phyloP scores from a whole-genome alignment of 2,113 vertebrate genomes.

The Anser cygnoides region DNA sequence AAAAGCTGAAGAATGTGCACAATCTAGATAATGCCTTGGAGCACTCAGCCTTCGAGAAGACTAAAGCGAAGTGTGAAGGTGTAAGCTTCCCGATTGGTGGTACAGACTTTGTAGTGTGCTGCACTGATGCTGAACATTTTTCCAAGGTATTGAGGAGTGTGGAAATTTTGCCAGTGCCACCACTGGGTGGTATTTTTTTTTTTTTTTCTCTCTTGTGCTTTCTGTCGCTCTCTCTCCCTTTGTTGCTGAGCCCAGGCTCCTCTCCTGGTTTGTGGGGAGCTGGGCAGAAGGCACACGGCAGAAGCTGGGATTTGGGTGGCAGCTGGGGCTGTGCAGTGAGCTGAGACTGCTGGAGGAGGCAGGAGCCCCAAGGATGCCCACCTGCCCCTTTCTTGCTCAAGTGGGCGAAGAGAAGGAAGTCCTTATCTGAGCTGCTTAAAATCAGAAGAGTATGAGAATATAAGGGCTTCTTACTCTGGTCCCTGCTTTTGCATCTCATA shows the following conservation, averaged over 20 bases:
- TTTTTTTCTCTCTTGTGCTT: neutral
- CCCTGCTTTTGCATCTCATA: neutral
- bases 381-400: neutral
- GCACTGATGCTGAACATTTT: neutral
- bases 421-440: neutral
- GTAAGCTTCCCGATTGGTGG: neutral
- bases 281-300: neutral
- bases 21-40: neutral
- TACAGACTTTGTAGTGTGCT: neutral
- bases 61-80: neutral
- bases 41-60: neutral
- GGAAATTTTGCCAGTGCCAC: neutral
- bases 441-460: neutral
- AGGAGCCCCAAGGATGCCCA: neutral
- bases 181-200: neutral
- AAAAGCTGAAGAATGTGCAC: neutral
- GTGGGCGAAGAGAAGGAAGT: neutral
- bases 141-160: neutral
- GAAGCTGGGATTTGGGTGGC: neutral
- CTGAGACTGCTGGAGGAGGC: neutral
- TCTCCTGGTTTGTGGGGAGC: neutral
- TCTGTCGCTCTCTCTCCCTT: neutral
- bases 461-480: neutral
- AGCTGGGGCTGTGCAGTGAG: fast-evolving
- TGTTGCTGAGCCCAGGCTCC: neutral